Evolutionary conservation across 2,113 vertebrate species (phyloP), one percentile per base, ranked within the genome.

Genomic region (Platycercus adscitus): DNA sequence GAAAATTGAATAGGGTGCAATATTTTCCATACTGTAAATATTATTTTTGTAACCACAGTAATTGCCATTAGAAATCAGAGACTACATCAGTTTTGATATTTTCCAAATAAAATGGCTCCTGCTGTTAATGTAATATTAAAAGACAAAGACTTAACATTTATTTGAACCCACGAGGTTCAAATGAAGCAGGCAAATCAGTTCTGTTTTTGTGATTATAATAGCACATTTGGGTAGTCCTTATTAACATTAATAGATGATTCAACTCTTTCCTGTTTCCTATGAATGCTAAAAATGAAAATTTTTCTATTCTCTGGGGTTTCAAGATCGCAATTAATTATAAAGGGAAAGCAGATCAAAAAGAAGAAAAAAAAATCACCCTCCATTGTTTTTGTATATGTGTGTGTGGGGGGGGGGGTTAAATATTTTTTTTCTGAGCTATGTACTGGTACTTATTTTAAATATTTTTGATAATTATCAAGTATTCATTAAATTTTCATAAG

Each of bases 191-290:
- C 3, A 6, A 91, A 88, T 91, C 61, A 66, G 26, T 81, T 94
- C 44, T 96, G 13, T 63, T 83, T 95, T 95, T 90, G 46, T 93
- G 68, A 81, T 91, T 95, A 73, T 81, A 95, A 83, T 73, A 88
- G 64, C 17, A 70, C 20, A 43, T 81, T 94, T 87, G 10, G 3
- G 1, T 53, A 80, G 46, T 69, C 46, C 13, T 89, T 91, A 95
- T 68, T 50, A 83, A 66, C 1, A 5, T 31, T 77, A 89, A 82
- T 86, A 70, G 70, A 13, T 91, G 73, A 91, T 53, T 93, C 81
- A 82, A 23, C 37, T 95, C 53, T 80, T 91, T 85, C 28, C 8
- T 60, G 46, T 81, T 86, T 78, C 81, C 23, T 88, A 20, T 63
- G n/a, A 91, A 80, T 86, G 37, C 2, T 70, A 86, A 90, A 93